Conservation (phyloP, 35 echinoderm and acorn worm species). For the Acanthaster planci region DNA sequence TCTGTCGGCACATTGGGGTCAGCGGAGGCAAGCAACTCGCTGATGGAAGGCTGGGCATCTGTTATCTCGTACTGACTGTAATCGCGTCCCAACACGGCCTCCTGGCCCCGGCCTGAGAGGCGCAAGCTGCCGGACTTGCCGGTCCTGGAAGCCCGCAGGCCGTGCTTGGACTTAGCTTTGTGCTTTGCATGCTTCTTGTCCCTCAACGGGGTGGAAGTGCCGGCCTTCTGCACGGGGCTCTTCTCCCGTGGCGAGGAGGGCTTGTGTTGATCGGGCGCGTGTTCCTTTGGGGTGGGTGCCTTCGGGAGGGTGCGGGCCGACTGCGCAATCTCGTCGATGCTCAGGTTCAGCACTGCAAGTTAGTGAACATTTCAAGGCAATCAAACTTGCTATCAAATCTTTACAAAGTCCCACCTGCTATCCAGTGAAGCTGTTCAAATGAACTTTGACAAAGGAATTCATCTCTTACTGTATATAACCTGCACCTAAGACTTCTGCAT, state of each 20-base stretch:
- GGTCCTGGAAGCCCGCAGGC: constrained; percentile 1
- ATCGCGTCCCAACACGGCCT: neutral
- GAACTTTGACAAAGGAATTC: too few relatives aligned
- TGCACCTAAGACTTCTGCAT: too few relatives aligned
- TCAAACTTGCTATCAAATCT: too few relatives aligned
- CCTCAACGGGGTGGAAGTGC: neutral
- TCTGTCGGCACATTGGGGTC: neutral
- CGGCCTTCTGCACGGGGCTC: neutral
- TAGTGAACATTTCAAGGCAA: neutral
- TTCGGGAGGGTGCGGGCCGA: constrained; percentile 11
- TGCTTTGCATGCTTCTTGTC: constrained; percentile 10
- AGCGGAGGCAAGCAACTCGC: neutral
- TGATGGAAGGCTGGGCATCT: neutral
- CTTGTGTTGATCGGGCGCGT: neutral
- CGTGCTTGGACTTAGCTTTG: constrained; percentile 6
- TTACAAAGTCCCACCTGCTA: too few relatives aligned
- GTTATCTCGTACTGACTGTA: constrained; percentile 10
- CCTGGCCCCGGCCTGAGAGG: neutral
- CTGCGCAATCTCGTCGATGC: constrained; percentile 36
- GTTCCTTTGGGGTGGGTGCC: neutral
- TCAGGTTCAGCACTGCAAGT: constrained; percentile 27
- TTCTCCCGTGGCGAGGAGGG: constrained; percentile 2
- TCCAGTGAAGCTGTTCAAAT: too few relatives aligned
- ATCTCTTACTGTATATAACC: too few relatives aligned
- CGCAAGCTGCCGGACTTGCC: constrained; percentile 15